Evolutionary conservation across 2,888 invertebrate genomes (phyloP), one percentile per base, ranked within the genome.

Genomic region (Drosophila maculinotata): DNA sequence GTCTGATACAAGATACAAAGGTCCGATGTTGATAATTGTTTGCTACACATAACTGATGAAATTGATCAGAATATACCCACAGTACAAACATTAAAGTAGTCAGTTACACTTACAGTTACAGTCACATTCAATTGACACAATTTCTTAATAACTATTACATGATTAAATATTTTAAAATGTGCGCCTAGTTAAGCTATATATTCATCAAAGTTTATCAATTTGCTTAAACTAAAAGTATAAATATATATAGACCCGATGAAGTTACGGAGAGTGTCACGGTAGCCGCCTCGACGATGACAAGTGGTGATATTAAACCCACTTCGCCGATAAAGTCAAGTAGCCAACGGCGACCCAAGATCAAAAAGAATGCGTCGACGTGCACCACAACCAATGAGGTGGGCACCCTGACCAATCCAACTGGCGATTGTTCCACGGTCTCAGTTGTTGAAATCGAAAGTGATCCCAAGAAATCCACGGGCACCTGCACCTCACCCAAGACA

Each of bases 291-390:
- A 68, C 83, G 2, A 81, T 83, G 76, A 74, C 69, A 41, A 70
- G 28, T 53, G 64, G 52, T 8, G 91, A 91, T 62, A 84, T 87
- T 39, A 86, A 90, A 45, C 68, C 82, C 3, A 88, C 87, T 12
- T 90, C 90, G 0, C 91, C 91, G 20, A 76, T 89, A 14, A 91
- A 90, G 62, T 89, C 91, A 0, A 89, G 83, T 41, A 89, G 88
- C 53, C 90, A 91, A 60, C 88, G 90, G 3, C 82, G 90, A 2
- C 76, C 82, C 1, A 90, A 91, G 57, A 87, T 87, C 15, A 91
- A 90, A 59, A 89, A 90, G 44, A 90, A 90, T 69, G 88, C 82
- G 23, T 89, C 89, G 1, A 89, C 79, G 15, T 89, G 81, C 36
- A 88, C 89, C 3, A 87, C 73, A 30, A 81, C 87, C 39, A 88